phyloP scores from a whole-genome alignment of 2,797 vertebrate species.

The Heteromormyrus szaboi region DNA sequence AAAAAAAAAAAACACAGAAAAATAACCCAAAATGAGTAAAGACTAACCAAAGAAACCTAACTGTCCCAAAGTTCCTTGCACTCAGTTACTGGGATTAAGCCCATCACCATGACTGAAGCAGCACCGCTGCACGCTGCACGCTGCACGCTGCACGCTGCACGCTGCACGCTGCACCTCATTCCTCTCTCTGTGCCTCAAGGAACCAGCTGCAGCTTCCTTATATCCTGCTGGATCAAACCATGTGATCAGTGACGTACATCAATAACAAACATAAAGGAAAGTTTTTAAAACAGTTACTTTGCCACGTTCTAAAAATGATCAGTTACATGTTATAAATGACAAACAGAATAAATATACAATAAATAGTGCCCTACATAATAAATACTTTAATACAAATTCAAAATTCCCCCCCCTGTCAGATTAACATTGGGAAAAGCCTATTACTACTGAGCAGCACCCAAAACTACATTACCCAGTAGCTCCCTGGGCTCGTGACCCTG shows the following conservation, averaged over 20 bases:
- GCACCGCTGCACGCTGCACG: not conserved
- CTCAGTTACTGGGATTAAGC: not conserved
- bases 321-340: not conserved
- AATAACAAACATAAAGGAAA: not conserved
- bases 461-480: not conserved
- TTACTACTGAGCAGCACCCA: not conserved
- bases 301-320: not conserved
- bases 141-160: too few relatives aligned
- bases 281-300: not conserved
- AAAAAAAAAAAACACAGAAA: not conserved
- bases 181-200: not conserved
- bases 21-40: not conserved
- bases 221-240: not conserved
- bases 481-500: not conserved
- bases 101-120: not conserved
- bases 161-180: not conserved
- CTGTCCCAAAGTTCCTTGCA: not conserved
- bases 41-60: not conserved
- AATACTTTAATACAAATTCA: not conserved
- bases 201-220: not conserved
- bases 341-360: not conserved
- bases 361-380: not conserved
- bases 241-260: not conserved
- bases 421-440: not conserved
- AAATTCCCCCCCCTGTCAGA: not conserved